Base-by-base conservation (phyloP, 2,888 invertebrate species). In the Pyrocoelia pectoralis region DNA sequence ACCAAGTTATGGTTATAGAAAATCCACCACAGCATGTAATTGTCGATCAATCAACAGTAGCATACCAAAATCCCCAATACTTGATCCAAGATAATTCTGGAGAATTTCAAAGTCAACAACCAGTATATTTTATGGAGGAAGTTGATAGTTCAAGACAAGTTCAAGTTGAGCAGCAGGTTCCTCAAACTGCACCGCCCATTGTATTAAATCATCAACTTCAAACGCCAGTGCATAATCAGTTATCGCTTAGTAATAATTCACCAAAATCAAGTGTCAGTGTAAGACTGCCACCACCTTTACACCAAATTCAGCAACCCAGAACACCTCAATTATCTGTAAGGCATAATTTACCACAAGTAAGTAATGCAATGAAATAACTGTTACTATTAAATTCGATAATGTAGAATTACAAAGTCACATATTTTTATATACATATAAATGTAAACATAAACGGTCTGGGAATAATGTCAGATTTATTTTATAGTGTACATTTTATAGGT, bases 1-100 rank as follows among this genome's bases (percentile, higher is more conserved):
- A 80, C 61, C 79, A 77, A 69, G 79, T 82, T 53, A 79, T 82
- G 74, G 78, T 84, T 55, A 76, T 84, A 15, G 83, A 83, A 69
- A 82, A 83, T 58, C 76, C 76, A 65, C 71, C 73, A 24, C 83
- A 83, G 68, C 82, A 83, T 72, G 81, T 85, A 57, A 73, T 79
- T 50, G 73, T 79, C 15, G 77, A 80, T 65, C 78, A 76, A 59
- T 68, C 74, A 13, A 71, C 69, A 61, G 68, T 77, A 19, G 60
- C 76, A n/a, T 76, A 77, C 68, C 76, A 75, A 60, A 71, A 70
- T 15, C 69, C 71, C 13, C 73, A 73, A 54, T 76, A 73, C 56
- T 69, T 73, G 15, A 56, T 73, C 19, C 73, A 72, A 64, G 70
- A 69, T 8, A 64, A 59, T 49, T 60, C 61, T 17, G 55, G 68